Evolutionary conservation across 1,140 invertebrate species (phyloP), one percentile per base, ranked within the genome.

Genomic region (Papilio helenus): DNA sequence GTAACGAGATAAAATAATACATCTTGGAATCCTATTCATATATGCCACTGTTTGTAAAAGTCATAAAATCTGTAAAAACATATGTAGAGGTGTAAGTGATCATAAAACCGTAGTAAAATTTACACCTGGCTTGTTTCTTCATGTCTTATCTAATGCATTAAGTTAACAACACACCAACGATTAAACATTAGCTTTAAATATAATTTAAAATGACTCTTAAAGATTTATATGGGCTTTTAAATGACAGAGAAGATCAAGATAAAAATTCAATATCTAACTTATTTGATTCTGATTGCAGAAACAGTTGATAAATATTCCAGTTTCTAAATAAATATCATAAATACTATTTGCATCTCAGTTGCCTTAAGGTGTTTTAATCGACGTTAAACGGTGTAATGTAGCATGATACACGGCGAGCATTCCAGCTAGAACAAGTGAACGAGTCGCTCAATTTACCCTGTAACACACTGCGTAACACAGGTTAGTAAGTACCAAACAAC

Each of bases 21-120:
- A 20, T 55, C 51, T 55, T 20, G 7, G 18, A 55, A 55, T 7
- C 46, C 46, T 18, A 55, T n/a, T 26, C 23, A 29, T 61, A 61
- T 20, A 12, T 61, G 58, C 29, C 20, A 14, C 26, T 61, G 20
- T 9, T 4, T 29, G 23, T 29, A 8, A 58, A 61, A 61, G 23
- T 65, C 61, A 29, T 65, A 65, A 68, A 29, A 68, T 68, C 61
- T 68, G 26, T 68, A 68, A 68, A 68, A 68, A 68, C 61, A 68
- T 29, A n/a, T 65, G 12, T 68, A 68, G 23, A 68, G 14, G 12
- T 65, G 26, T 65, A 29, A 65, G 61, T 16, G 61, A 68, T 68
- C 61, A 65, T 68, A 68, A 68, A 68, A 68, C 26, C 12, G 61
- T 68, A 34, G 26, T 68, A 68, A 68, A 61, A 68, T 34, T 26